These are phyloP conservation scores for Austrolebias charrua DNA, from an alignment of 2,797 vertebrate genomes.

Conservation along the genomic window DNA sequence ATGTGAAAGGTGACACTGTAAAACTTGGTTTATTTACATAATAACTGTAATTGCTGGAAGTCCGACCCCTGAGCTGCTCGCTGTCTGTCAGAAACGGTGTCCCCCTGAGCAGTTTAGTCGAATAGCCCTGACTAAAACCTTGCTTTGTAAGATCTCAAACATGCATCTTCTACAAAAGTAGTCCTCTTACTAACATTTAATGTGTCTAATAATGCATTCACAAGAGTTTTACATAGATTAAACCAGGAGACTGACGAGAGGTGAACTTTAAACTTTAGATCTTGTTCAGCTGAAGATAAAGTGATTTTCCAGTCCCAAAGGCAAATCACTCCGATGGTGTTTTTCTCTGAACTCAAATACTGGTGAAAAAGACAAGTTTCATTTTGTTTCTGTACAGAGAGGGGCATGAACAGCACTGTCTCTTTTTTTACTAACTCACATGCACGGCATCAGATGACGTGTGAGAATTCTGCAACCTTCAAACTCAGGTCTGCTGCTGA, in stretches of 20 bases:
- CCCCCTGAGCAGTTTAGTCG: no score
- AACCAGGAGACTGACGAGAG: background rate
- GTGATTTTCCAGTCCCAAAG: slow-evolving; percentile 8
- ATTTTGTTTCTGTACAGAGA: slow-evolving; percentile 11
- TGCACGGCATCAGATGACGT: slow-evolving; percentile 53
- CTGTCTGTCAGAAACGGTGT: no score
- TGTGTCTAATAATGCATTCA: background rate
- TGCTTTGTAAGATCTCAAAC: background rate
- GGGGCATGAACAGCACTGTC: background rate
- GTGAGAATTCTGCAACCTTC: slow-evolving; percentile 46
- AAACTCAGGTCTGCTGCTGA: slow-evolving; percentile 44
- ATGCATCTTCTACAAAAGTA: no score
- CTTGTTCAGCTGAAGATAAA: background rate
- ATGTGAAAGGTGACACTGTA: no score
- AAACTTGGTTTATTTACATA: no score
- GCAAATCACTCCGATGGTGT: background rate
- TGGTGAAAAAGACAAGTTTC: slow-evolving; percentile 23
- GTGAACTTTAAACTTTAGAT: slow-evolving; percentile 11
- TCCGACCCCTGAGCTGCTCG: no score
- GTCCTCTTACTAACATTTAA: no score
- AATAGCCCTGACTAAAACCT: no score
- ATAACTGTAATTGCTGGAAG: no score
- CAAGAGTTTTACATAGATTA: background rate
- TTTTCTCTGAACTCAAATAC: slow-evolving; percentile 16
- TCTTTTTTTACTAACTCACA: slow-evolving; percentile 16